phyloP scores from a whole-genome alignment of 2,888 invertebrate genomes.

The Hydroisotoma schaefferi region DNA sequence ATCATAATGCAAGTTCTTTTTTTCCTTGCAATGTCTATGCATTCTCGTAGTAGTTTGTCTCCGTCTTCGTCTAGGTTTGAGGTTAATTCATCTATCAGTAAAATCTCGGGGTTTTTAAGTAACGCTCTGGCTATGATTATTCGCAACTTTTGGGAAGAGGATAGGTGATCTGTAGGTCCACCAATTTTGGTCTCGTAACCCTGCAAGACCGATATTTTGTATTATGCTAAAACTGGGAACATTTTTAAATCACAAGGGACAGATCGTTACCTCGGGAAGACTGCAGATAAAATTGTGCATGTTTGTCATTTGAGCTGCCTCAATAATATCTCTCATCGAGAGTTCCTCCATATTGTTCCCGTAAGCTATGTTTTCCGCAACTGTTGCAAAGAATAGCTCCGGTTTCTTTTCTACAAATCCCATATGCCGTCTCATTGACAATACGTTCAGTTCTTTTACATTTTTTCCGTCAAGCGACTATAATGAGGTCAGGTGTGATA shows the following conservation, averaged over 20 bases:
- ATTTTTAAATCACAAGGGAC: too few relatives aligned
- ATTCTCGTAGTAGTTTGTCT: conserved; percentile 23
- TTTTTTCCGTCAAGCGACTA: conserved; percentile 29
- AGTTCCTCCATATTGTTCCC: conserved; percentile 22
- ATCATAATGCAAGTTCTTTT: conserved; percentile 26
- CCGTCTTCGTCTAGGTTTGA: conserved; percentile 19
- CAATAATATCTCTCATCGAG: conserved; percentile 27
- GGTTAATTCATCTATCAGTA: conserved; percentile 26
- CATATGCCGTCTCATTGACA: conserved; percentile 14
- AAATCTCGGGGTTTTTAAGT: conserved; percentile 24
- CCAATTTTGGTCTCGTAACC: conserved; percentile 34
- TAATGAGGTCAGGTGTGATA: background rate
- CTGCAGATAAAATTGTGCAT: conserved; percentile 32
- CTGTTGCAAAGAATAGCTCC: conserved; percentile 32
- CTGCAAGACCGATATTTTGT: background rate
- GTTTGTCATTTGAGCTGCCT: conserved; percentile 25
- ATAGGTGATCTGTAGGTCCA: conserved; percentile 22
- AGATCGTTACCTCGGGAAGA: conserved; percentile 23
- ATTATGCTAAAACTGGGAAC: too few relatives aligned
- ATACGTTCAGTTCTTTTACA: conserved; percentile 8
- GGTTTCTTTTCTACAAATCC: conserved; percentile 27
- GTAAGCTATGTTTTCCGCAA: conserved; percentile 40
- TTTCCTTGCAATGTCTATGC: conserved; percentile 11
- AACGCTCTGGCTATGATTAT: conserved; percentile 27
- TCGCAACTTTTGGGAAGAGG: conserved; percentile 24